Evolutionary conservation across 2,888 invertebrate species (phyloP).

Genomic region (Phoenoteleia sp.): DNA sequence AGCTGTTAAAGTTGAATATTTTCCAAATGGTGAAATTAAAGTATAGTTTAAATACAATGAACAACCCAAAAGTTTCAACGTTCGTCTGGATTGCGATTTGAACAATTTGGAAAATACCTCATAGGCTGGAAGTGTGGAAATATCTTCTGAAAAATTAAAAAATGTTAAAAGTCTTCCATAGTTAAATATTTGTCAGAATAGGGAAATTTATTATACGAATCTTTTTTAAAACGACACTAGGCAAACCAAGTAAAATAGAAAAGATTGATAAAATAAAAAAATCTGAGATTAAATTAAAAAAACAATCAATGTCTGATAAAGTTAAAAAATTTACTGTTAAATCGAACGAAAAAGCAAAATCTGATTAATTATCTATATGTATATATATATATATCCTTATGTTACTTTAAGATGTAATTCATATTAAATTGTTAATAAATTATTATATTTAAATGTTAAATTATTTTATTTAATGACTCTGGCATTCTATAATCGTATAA

Average conservation of each 20-base stretch:
- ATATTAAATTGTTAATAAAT: no score
- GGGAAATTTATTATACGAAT: not conserved
- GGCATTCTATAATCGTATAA: no score
- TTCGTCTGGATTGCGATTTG: not conserved
- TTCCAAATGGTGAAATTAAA: slow-evolving; percentile 27
- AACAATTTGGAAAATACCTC: slow-evolving; percentile 1
- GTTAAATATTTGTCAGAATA: slow-evolving; percentile 10
- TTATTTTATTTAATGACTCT: no score
- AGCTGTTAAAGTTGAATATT: slow-evolving; percentile 36
- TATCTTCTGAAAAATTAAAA: not conserved
- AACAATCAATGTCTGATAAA: no score
- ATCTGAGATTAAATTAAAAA: no score
- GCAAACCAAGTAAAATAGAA: not conserved
- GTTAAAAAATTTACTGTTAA: no score
- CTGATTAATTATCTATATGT: no score
- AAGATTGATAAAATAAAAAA: not conserved
- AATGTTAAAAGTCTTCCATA: slow-evolving; percentile 6
- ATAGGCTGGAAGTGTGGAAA: not conserved
- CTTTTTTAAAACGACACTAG: not conserved
- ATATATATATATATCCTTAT: no score
- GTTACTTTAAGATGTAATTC: no score
- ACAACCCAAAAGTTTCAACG: not conserved
- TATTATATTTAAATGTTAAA: no score
- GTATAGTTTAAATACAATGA: slow-evolving; percentile 31
- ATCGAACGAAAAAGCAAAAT: no score